phyloP scores from a whole-genome alignment of 2,797 vertebrate genomes.

The Chloroceryle inda region DNA sequence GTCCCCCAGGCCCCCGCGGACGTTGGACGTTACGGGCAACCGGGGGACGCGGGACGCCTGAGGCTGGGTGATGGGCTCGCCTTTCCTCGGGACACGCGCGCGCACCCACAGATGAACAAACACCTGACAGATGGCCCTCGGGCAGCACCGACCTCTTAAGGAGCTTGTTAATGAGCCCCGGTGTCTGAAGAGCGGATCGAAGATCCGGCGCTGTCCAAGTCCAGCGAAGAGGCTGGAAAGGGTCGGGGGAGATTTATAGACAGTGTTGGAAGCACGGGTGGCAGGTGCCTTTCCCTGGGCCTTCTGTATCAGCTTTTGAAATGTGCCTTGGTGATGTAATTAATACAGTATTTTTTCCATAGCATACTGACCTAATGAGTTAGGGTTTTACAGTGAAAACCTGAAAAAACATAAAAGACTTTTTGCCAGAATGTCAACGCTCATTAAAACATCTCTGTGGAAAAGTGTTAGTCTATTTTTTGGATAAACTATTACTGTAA shows the following conservation, averaged over 20 bases:
- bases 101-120: background rate
- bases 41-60: background rate
- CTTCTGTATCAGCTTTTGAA: too few relatives aligned
- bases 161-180: background rate
- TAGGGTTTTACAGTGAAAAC: background rate
- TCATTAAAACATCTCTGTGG: background rate
- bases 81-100: too few relatives aligned
- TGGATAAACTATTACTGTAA: background rate
- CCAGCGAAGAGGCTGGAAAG: too few relatives aligned
- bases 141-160: background rate
- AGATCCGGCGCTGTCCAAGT: background rate
- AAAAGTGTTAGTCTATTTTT: background rate
- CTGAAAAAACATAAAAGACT: background rate
- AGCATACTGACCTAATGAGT: too few relatives aligned
- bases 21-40: background rate
- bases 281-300: background rate
- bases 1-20: background rate
- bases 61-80: background rate
- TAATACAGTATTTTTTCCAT: too few relatives aligned
- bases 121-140: background rate
- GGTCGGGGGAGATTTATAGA: too few relatives aligned
- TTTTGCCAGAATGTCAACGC: background rate
- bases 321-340: background rate
- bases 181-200: background rate
- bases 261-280: background rate